Conservation (phyloP, 2,113 vertebrate genomes). For the Calyptommatus sinebrachiatus region DNA sequence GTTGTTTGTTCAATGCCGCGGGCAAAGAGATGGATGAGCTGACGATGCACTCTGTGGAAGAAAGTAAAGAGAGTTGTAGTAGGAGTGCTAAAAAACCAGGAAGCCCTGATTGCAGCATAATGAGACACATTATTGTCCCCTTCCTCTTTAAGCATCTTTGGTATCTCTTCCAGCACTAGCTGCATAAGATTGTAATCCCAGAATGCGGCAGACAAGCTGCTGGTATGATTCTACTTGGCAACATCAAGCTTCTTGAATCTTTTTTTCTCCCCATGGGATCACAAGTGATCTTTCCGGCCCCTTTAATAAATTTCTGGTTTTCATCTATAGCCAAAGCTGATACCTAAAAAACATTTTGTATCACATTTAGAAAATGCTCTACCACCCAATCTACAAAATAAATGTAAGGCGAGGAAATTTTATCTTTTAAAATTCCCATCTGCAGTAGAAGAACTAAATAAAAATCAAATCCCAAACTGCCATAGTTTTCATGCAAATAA, state of each 20-base stretch:
- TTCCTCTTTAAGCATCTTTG: not conserved
- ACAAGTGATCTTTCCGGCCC: not conserved
- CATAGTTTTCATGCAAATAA: too few species aligned
- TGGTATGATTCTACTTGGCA: not conserved
- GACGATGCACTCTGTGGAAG: constrained; percentile 72
- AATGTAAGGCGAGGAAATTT: too few species aligned
- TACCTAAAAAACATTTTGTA: too few species aligned
- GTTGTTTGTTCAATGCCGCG: constrained; percentile 72
- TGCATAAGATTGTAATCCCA: not conserved
- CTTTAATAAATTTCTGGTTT: not conserved
- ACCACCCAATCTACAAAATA: too few species aligned
- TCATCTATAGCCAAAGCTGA: too few species aligned
- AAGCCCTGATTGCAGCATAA: not conserved
- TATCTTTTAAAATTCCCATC: too few species aligned
- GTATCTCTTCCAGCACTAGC: not conserved
- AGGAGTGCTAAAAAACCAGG: not conserved
- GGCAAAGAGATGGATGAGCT: constrained; percentile 79
- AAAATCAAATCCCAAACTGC: too few species aligned
- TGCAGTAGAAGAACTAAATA: too few species aligned
- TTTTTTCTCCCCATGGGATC: not conserved
- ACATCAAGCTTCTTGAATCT: not conserved
- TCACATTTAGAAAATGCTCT: too few species aligned
- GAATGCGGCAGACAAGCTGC: too few species aligned
- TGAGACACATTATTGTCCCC: not conserved
- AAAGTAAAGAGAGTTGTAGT: not conserved